phyloP scores from a whole-genome alignment of 2,113 vertebrate genomes.

The Jaculus jaculus region DNA sequence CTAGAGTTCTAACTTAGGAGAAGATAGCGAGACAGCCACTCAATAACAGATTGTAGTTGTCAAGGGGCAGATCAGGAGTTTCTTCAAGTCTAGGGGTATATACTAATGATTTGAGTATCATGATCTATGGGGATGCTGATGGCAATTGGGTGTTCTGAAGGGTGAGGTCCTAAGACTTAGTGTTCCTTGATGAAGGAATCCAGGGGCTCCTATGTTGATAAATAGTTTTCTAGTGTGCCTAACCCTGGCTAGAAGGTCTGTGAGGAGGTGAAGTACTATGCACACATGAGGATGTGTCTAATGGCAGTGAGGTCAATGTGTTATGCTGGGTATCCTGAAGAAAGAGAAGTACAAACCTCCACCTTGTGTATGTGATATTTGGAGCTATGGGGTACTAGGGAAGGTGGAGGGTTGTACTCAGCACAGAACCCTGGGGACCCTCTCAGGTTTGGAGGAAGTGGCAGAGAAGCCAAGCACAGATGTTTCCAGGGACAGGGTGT shows the following conservation, averaged over 20 bases:
- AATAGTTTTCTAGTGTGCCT: background rate
- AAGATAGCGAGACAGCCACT: background rate
- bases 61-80: background rate
- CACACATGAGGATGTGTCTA: background rate
- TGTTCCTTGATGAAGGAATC: background rate
- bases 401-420: background rate
- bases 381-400: background rate
- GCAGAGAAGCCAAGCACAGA: background rate
- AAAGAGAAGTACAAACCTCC: background rate
- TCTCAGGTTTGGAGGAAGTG: background rate
- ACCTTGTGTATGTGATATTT: background rate
- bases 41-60: background rate
- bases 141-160: background rate
- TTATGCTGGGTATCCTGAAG: background rate
- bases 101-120: rapidly evolving
- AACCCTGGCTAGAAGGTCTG: background rate
- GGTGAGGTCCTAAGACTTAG: background rate
- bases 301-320: background rate
- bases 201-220: background rate
- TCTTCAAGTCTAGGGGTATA: rapidly evolving
- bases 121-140: rapidly evolving
- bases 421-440: background rate
- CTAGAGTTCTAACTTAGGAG: background rate
- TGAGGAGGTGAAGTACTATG: background rate
- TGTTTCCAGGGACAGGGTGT: background rate